Evolutionary conservation across 2,888 invertebrate species (phyloP), one percentile per base, ranked within the genome.

Genomic region (Drosophila testacea): DNA sequence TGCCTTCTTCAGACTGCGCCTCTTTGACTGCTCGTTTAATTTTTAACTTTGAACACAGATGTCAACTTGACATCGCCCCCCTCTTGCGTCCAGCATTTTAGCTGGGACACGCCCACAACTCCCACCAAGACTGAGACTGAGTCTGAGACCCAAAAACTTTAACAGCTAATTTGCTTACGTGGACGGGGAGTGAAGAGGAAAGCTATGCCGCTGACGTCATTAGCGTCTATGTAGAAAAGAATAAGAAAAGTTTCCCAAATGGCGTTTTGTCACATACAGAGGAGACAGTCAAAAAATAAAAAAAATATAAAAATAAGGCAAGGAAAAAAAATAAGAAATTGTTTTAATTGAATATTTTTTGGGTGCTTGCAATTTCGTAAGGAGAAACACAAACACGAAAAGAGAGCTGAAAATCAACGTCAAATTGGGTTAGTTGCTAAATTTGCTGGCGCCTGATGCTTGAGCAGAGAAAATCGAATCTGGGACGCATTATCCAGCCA

Each of bases 41-140:
- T 83, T 83, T 83, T 87, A 83, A 87, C 87, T 88, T 89, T 81
- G 76, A 87, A 76, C 87, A 79, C 85, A 84, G 88, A 83, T 83
- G 83, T 84, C 84, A 84, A 82, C 70, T 76, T 83, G 70, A 69
- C 48, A 64, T 61, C 36, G 34, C 22, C 36, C 7, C 62, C 42
- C 32, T 1, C 30, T 11, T 3, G 46, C 44, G 66, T 54, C 57
- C 62, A 47, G 70, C 50, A 61, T 54, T 68, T 52, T 52, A 54
- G 39, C 60, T 63, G 46, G 6, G 48, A 57, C 66, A 60, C 60
- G 54, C 57, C 75, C 60, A 41, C 27, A 27, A 30, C 36, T 10
- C 44, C 27, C 10, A 28, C 44, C 30, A 7, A 7, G 41, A 22
- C 56, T 57, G 2, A 28, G 38, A 39, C 48, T 48, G 32, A 59